These are phyloP conservation scores for Cnemophilus loriae DNA, from an alignment of 2,113 vertebrate genomes.

Conservation along the genomic window DNA sequence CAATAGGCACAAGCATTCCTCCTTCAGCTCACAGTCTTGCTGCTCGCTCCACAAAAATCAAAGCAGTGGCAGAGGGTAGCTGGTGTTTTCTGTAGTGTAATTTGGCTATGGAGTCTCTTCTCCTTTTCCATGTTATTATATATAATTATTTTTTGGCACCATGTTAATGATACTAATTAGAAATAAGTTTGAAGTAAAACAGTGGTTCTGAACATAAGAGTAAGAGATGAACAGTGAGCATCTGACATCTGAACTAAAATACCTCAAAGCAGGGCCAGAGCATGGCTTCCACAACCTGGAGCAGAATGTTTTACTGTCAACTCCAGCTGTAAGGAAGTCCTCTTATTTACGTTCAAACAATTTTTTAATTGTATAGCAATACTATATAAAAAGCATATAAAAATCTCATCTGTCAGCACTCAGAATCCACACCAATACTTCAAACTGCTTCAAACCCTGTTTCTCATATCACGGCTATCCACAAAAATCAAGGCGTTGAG, in stretches of 20 bases:
- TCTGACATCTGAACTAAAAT: neutral
- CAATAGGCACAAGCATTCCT: neutral
- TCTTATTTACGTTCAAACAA: neutral
- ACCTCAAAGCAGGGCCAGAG: neutral
- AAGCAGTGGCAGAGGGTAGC: neutral
- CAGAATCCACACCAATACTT: neutral
- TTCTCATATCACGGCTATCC: neutral
- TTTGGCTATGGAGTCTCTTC: neutral
- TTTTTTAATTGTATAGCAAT: neutral
- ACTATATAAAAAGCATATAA: neutral
- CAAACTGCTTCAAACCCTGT: neutral
- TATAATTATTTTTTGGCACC: neutral
- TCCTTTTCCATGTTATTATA: neutral
- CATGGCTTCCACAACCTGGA: neutral
- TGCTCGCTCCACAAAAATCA: neutral
- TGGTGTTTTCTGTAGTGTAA: neutral
- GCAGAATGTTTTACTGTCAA: neutral
- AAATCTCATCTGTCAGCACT: neutral
- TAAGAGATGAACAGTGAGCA: neutral
- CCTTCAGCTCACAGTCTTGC: neutral
- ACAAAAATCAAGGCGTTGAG: neutral
- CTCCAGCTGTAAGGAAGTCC: neutral
- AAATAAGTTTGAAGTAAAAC: neutral
- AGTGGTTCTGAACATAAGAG: neutral
- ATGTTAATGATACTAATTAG: neutral